Percentiles rank a stretch among this genome's conserved stretches.
Evolutionary conservation across 2,797 vertebrate species (phyloP).

Genomic region (Eutrigla gurnardus): DNA sequence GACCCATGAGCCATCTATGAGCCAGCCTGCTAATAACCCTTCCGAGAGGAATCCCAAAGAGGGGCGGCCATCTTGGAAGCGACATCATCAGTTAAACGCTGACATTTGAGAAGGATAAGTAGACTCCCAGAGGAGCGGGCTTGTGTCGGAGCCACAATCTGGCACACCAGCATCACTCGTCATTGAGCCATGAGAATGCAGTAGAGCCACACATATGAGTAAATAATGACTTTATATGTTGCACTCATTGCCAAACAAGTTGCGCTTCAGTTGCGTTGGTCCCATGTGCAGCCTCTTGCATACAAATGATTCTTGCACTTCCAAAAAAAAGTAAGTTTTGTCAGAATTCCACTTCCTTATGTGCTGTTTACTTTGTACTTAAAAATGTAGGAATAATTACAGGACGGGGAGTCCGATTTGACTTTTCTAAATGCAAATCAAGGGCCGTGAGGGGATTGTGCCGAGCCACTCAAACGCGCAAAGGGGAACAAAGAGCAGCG

Average conservation of each 20-base stretch:
- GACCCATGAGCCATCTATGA: slow-evolving; percentile 57
- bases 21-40: slow-evolving; percentile 51
- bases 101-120: slow-evolving; percentile 53
- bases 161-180: background rate
- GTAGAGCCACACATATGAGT: background rate
- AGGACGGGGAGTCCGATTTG: slow-evolving; percentile 52
- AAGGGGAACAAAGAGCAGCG: slow-evolving; percentile 64
- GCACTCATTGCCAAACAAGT: too few relatives aligned
- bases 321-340: slow-evolving; percentile 14
- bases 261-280: background rate
- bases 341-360: slow-evolving; percentile 17
- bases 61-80: slow-evolving; percentile 32
- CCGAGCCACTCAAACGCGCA: slow-evolving; percentile 58
- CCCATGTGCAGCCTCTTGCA: background rate
- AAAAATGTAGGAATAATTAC: slow-evolving; percentile 60
- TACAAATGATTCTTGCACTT: slow-evolving; percentile 17
- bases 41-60: slow-evolving; percentile 50
- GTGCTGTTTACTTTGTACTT: slow-evolving; percentile 43
- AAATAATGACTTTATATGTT: background rate
- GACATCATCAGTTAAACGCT: slow-evolving; percentile 43
- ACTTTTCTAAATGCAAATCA: slow-evolving; percentile 74
- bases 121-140: slow-evolving; percentile 18
- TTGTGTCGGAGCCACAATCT: slow-evolving; percentile 2
- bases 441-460: slow-evolving; percentile 48
- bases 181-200: background rate